Conservation (phyloP, 2,113 vertebrate species). For the mouse (Mus musculus) region GRCm39 chr5:46289001-46289500, state of each 20-base stretch:
- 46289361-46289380: slow-evolving; percentile 15
- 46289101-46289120: background rate
- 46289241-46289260: background rate
- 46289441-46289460: background rate
- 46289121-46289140: background rate
- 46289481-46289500: background rate
- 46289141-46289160: background rate
- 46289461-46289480: background rate
- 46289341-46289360: background rate
- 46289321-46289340: background rate
- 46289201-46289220: background rate
- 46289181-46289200: background rate
- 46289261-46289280: background rate
- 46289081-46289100: background rate
- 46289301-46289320: background rate
- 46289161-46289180: background rate
- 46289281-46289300: background rate
- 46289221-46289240: background rate
- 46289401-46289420: background rate
- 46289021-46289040: background rate
- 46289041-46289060: background rate
- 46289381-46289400: slow-evolving; percentile 3
- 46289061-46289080: background rate
- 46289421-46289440: background rate
- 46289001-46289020: background rate